Base-by-base conservation (phyloP, 2,888 invertebrate species). In the Campoplex nolae region DNA sequence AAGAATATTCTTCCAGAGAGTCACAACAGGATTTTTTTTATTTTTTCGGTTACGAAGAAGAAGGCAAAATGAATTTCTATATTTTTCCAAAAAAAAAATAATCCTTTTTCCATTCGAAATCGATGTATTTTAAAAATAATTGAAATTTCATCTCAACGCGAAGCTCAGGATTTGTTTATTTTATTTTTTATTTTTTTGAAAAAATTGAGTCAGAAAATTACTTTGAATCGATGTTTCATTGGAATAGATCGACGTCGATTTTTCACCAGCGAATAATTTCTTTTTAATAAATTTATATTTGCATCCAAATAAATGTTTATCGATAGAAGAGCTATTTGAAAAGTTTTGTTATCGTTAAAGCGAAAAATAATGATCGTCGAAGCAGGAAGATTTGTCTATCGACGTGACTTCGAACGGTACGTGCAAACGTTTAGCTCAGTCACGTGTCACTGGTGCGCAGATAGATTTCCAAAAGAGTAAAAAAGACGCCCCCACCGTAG, bases 401-500 rank as follows among this genome's bases (percentile, higher is more conserved):
- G 35, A 65, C 18, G 23, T 35, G 28, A 13, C 51, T 32, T 51
- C 65, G 11, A 9, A 48, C 51, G n/a, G 42, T 54, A 68, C 51
- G 73, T 65, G 73, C 48, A 35, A 6, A 73, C 42, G 67, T 65
- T 67, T 67, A 51, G 54, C 45, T 32, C 7, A n/a, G 28, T 28
- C 42, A 45, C 23, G 73, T 74, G 38, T 54, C 35, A 42, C 42
- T 23, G 35, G 35, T 38, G 58, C 68, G 67, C 56, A 68, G 48
- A 58, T 45, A 48, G 45, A 82, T 58, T 65, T 62, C 67, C 83
- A 62, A 77, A 76, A 70, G 83, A 51, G 48, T 65, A 28, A 23
- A 9, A 9, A 16, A 11, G 28, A 8, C 54, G 42, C 45, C 54
- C 45, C 35, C n/a, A n/a, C 32, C 45, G 11, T n/a, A 38, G 38